Evolutionary conservation across 1,140 invertebrate genomes (phyloP).

Genomic region (Paramacrobiotus metropolitanus): DNA sequence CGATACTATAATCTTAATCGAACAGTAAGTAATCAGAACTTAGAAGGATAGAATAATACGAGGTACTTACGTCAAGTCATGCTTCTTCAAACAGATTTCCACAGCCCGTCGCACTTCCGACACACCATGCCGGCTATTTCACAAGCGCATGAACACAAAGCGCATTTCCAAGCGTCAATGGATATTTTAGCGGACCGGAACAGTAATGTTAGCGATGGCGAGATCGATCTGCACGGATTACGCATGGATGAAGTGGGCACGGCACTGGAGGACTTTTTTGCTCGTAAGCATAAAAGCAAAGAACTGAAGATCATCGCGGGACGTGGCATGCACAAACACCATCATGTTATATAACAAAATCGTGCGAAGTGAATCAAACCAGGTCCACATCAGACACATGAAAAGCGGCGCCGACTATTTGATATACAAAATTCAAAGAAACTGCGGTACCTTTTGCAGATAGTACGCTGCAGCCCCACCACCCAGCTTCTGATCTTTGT

Average conservation of each 20-base stretch:
- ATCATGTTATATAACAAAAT: no score
- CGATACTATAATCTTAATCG: no score
- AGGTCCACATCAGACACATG: no score
- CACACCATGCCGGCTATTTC: background rate
- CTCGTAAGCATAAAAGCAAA: background rate
- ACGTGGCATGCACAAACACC: background rate
- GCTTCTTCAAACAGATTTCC: background rate
- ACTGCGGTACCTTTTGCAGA: background rate
- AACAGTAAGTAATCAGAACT: background rate
- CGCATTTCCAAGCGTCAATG: background rate
- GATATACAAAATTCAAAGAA: no score
- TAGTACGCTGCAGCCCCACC: background rate
- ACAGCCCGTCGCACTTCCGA: background rate
- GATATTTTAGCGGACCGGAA: background rate
- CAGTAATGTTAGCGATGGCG: background rate
- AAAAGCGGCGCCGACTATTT: no score
- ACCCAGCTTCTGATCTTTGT: background rate
- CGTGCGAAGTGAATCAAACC: no score
- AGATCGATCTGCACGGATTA: background rate
- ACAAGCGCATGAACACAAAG: background rate
- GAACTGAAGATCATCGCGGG: background rate
- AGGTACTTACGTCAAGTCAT: background rate
- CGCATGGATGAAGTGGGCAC: background rate
- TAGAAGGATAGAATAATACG: background rate
- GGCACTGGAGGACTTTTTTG: background rate